Base-by-base conservation (phyloP, 2,113 vertebrate genomes). In the Nycticryphes semicollaris region DNA sequence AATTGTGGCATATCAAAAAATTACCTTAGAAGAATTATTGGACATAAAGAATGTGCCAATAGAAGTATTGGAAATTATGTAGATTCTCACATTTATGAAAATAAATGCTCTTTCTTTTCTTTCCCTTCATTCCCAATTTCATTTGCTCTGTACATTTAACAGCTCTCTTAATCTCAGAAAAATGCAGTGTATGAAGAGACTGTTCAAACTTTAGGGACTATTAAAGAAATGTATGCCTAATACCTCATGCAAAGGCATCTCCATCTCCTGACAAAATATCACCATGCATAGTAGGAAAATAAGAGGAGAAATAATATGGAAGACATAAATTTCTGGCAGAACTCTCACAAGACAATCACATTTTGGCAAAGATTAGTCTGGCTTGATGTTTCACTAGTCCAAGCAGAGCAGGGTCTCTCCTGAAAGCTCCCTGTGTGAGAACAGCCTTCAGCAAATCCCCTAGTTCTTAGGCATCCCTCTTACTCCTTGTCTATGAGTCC, bases 61-160 rank as follows among this genome's bases (percentile, higher is more conserved):
- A 97, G 96, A 97, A 95, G 96, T 64, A 97, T 35, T 96, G 97
- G 84, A 97, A 95, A 96, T 97, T 92, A 97, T 95, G 91, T 94
- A 97, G 92, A 96, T 96, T 96, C 95, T 96, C 19, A 27, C 84
- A 94, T 95, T 96, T 95, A 93, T 92, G 91, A 98, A 95, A 90
- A 75, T 10, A 69, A 96, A 88, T 91, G 91, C 23, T 89, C 68
- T 77, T 94, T 77, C 84, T 89, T 96, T 96, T 92, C 82, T 92
- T 93, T 95, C 93, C 93, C 89, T 96, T 97, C 95, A 87, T 83
- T 84, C 82, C 83, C 8, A 53, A 92, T 94, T 97, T 95, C 35
- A 96, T 96, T 96, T 96, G 95, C 94, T 95, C 45, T 86, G 78
- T 76, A 79, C 35, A 90, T 93, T 95, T 93, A 96, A 94, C 93